Base-by-base conservation (phyloP, 1,140 invertebrate genomes). In the Temnothorax nylanderi region DNA sequence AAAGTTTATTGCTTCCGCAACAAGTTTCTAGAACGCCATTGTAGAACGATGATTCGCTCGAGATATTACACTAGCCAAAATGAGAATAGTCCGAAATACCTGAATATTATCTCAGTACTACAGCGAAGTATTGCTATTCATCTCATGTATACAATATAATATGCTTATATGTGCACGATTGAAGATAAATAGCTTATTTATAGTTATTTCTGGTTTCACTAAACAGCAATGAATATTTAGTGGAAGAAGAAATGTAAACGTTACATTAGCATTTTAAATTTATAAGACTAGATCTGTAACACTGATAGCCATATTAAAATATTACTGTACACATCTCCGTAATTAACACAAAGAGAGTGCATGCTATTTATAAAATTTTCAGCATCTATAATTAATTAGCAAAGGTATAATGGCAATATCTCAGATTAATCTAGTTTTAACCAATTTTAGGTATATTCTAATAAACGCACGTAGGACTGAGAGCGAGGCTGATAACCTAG, bases 1-100 rank as follows among this genome's bases (percentile, higher is more conserved):
- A 58, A 88, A 81, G 87, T 86, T 89, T 88, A 89, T 88, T 86
- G 76, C 87, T 76, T 69, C 75, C 69, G 84, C 84, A 88, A 88
- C 88, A 89, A 89, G 88, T 88, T 88, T 81, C 88, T 64, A 32
- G 71, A 51, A 47, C 62, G 47, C 8, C 18, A 41, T 81, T 86
- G 60, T 76, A 89, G 67, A 88, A n/a, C 4, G 76, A 85, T 86
- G 67, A 89, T 86, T 67, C 37, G 76, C 86, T 87, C 76, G 77
- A 71, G 54, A 88, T 86, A 89, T 78, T 78, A 72, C 76, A 77
- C 54, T 71, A 16, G 49, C 34, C 18, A 2, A 72, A 58, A 88
- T 88, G 32, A 88, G 65, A 47, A 69, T 69, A 77, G 26, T 60
- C 37, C n/a, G 37, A 69, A 69, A 69, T 65, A 18, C 21, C 13